These are phyloP conservation scores for Atopsyche davidsoni DNA, from an alignment of 1,140 invertebrate genomes.

Conservation along the genomic window DNA sequence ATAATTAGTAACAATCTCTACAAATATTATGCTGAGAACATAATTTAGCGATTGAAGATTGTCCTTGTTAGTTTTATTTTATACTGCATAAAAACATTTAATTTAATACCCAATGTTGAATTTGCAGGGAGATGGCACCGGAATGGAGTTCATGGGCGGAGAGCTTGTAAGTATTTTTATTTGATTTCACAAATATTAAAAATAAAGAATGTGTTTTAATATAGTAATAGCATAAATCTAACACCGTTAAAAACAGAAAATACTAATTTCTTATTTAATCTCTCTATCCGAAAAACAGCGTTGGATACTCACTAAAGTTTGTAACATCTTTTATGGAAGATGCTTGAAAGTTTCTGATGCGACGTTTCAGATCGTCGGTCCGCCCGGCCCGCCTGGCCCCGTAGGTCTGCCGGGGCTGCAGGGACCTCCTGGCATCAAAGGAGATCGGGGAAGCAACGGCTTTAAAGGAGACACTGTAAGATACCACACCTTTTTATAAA, in stretches of 20 bases:
- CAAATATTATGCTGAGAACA: too few species aligned
- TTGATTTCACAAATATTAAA: constrained; percentile 2
- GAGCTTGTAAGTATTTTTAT: constrained; percentile 55
- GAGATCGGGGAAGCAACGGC: constrained; percentile 79
- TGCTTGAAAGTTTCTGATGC: background rate
- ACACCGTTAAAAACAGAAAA: too few species aligned
- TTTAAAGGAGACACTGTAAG: constrained; percentile 82
- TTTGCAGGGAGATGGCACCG: constrained; percentile 71
- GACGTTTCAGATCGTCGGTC: constrained; percentile 51
- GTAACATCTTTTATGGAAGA: too few species aligned
- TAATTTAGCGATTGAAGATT: too few species aligned
- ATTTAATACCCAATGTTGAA: constrained; percentile 51
- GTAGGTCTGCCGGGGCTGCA: constrained; percentile 67
- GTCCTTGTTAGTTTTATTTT: constrained; percentile 5
- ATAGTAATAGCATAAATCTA: too few species aligned
- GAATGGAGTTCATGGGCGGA: constrained; percentile 61
- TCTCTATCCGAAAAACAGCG: too few species aligned
- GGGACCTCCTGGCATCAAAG: constrained; percentile 84
- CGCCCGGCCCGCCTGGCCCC: constrained; percentile 77
- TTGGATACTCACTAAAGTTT: too few species aligned
- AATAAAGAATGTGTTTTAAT: background rate
- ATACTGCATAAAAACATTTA: too few species aligned
- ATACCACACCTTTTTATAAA: too few species aligned
- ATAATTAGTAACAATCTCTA: too few species aligned
- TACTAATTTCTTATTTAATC: too few species aligned